Evolutionary conservation across 2,888 invertebrate species (phyloP).

Genomic region (Agrotis segetum): DNA sequence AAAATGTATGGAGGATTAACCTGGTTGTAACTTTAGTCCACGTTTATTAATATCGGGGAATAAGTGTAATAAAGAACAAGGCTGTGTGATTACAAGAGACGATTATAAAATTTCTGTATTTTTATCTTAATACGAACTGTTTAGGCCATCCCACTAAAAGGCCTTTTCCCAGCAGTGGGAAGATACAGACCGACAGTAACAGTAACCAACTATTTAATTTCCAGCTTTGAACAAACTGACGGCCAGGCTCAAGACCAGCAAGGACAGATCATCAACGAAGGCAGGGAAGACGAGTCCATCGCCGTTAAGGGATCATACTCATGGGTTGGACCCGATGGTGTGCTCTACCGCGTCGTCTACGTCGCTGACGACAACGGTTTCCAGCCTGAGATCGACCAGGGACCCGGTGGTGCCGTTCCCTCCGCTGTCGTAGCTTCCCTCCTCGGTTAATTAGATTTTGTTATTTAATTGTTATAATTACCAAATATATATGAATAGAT

Average conservation of each 20-base stretch:
- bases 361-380: constrained; percentile 88
- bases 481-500: constrained; percentile 49
- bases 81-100: too few species aligned
- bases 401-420: constrained; percentile 65
- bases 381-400: constrained; percentile 76
- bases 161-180: too few species aligned
- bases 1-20: too few species aligned
- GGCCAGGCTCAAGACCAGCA: constrained; percentile 82
- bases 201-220: constrained; percentile 19
- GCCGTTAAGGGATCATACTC: constrained; percentile 80
- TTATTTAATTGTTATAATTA: constrained; percentile 35
- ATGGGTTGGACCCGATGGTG: constrained; percentile 84
- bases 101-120: background rate
- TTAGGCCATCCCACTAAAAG: too few species aligned
- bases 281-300: constrained; percentile 68
- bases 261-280: constrained; percentile 78
- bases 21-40: too few species aligned
- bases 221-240: constrained; percentile 84
- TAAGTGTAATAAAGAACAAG: background rate
- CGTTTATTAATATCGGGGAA: too few species aligned
- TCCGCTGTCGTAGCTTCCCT: constrained; percentile 59
- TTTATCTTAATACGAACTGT: background rate
- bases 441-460: constrained; percentile 53
- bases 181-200: too few species aligned
- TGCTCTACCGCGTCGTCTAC: constrained; percentile 83